A percentile compares a stretch with the other conserved stretches of the same genome.
Conservation (phyloP, 2,888 invertebrate species). For the Ochropacha duplaris region DNA sequence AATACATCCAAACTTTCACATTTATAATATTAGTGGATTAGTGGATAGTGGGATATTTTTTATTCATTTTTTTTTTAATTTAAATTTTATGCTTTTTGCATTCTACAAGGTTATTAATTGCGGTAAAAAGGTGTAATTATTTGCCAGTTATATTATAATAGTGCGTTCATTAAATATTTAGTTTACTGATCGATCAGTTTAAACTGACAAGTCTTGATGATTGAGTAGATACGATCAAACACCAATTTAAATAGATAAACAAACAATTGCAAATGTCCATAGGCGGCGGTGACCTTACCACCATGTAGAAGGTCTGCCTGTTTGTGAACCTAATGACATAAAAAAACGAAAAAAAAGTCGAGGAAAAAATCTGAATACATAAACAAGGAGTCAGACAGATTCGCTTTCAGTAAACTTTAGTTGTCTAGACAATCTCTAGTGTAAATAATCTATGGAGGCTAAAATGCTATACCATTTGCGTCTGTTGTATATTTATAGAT, state of each 20-base stretch:
- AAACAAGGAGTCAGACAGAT: neutral
- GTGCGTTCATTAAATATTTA: neutral
- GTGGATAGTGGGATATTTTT: no score
- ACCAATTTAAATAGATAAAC: neutral
- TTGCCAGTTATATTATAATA: neutral
- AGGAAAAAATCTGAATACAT: neutral
- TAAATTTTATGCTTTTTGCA: no score
- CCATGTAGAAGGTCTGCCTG: no score
- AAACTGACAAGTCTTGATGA: neutral
- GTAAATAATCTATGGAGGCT: neutral
- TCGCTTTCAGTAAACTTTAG: neutral
- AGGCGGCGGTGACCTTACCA: no score
- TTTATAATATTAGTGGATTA: no score
- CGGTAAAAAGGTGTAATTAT: neutral
- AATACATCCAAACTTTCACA: no score
- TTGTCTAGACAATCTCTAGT: neutral
- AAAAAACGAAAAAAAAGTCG: neutral
- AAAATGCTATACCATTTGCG: neutral
- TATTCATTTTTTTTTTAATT: no score
- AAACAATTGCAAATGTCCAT: no score
- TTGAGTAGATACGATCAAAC: neutral
- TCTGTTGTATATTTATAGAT: neutral
- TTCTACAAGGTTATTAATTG: neutral
- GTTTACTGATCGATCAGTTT: neutral
- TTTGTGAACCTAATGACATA: no score